Evolutionary conservation across 1,140 invertebrate genomes (phyloP).

Genomic region (Neomicropteryx cornuta): DNA sequence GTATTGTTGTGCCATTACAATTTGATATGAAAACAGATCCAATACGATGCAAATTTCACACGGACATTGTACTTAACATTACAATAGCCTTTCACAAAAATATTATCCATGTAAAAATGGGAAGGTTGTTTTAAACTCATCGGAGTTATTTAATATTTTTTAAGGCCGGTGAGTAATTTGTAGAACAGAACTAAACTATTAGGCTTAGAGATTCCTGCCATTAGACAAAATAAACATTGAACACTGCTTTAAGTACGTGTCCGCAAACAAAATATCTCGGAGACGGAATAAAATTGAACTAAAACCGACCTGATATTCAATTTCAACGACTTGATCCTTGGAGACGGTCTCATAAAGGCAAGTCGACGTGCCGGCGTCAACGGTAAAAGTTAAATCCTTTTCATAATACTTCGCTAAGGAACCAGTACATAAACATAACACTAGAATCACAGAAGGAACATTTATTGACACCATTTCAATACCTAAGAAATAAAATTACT

Average conservation of each 20-base stretch:
- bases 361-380: slow-evolving; percentile 54
- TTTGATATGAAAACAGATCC: slow-evolving; percentile 1
- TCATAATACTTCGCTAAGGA: slow-evolving; percentile 36
- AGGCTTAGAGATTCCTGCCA: background rate
- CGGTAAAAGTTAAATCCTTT: slow-evolving; percentile 56
- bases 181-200: background rate
- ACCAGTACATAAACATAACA: background rate
- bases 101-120: too few species aligned
- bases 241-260: slow-evolving; percentile 1
- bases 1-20: background rate
- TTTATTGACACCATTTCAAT: too few species aligned
- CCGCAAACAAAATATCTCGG: slow-evolving; percentile 4
- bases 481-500: too few species aligned
- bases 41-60: too few species aligned
- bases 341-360: slow-evolving; percentile 57
- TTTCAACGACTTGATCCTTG: slow-evolving; percentile 49
- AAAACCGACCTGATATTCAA: slow-evolving; percentile 58
- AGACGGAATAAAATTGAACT: slow-evolving; percentile 1
- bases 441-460: too few species aligned
- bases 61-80: too few species aligned
- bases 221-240: background rate
- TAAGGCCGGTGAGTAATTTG: background rate
- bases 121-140: too few species aligned
- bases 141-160: slow-evolving; percentile 1
- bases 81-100: too few species aligned